Conservation (phyloP, 2,888 invertebrate genomes). For the Pachymerium ferrugineum region DNA sequence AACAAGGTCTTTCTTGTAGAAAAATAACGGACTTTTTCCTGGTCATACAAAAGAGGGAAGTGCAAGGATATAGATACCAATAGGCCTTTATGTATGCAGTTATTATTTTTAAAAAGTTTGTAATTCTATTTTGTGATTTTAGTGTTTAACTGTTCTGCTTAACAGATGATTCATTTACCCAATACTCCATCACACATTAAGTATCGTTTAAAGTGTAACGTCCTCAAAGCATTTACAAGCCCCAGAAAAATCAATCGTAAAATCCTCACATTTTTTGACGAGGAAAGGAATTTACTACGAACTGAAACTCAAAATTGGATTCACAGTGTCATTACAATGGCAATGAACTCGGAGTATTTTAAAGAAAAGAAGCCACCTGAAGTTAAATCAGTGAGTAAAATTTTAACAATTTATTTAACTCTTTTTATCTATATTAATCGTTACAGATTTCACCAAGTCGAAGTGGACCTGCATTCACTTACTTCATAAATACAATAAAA, state of each 20-base stretch:
- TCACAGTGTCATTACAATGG: not conserved
- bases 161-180: no score
- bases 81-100: no score
- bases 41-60: no score
- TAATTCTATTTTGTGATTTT: no score
- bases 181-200: no score
- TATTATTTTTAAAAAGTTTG: no score
- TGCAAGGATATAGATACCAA: no score
- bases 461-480: slow-evolving; percentile 3
- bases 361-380: not conserved
- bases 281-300: not conserved
- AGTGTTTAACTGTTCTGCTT: no score
- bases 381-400: not conserved
- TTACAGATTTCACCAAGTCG: not conserved
- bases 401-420: not conserved
- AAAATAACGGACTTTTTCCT: no score
- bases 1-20: no score
- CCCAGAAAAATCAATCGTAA: no score
- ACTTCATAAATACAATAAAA: not conserved
- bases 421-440: no score
- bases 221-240: not conserved
- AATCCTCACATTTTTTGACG: not conserved
- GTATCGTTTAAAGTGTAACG: not conserved
- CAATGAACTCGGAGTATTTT: not conserved
- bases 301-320: not conserved